These are phyloP conservation scores for Penaeus monodon DNA, from an alignment of 2,888 invertebrate species.

Conservation along the genomic window DNA sequence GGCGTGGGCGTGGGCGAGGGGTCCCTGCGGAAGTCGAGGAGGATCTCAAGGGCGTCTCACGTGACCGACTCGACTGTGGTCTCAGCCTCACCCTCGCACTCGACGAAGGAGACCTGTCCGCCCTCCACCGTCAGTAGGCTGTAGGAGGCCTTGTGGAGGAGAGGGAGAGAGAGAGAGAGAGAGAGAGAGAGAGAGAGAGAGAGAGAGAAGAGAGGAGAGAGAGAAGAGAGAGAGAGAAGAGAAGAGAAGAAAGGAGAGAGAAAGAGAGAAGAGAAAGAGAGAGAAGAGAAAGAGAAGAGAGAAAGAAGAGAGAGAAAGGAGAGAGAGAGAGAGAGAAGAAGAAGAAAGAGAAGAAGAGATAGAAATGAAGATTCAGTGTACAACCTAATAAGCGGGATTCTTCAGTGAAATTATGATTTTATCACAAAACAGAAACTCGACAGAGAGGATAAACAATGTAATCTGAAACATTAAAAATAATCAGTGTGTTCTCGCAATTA, in stretches of 20 bases:
- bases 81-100: slow-evolving; percentile 19
- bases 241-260: slow-evolving; percentile 9
- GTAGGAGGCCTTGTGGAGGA: slow-evolving; percentile 9
- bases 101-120: slow-evolving; percentile 13
- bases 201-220: background rate
- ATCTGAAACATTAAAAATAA: too few species aligned
- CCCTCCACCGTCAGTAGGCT: slow-evolving; percentile 24
- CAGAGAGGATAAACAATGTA: too few species aligned
- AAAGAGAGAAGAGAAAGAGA: slow-evolving; percentile 7
- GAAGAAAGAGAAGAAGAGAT: background rate
- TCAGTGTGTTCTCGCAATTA: too few species aligned
- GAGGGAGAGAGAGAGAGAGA: too few species aligned
- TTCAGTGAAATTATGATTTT: too few species aligned
- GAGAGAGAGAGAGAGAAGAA: slow-evolving; percentile 11
- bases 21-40: background rate
- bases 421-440: too few species aligned
- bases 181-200: too few species aligned
- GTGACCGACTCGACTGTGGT: slow-evolving; percentile 11
- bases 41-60: slow-evolving; percentile 11
- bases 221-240: background rate
- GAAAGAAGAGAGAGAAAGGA: background rate
- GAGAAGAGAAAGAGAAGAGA: background rate
- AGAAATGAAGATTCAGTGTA: background rate
- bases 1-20: background rate
- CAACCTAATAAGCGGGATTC: too few species aligned